Base-by-base conservation (phyloP, 2,797 vertebrate species). In the Xerus rutilus region DNA sequence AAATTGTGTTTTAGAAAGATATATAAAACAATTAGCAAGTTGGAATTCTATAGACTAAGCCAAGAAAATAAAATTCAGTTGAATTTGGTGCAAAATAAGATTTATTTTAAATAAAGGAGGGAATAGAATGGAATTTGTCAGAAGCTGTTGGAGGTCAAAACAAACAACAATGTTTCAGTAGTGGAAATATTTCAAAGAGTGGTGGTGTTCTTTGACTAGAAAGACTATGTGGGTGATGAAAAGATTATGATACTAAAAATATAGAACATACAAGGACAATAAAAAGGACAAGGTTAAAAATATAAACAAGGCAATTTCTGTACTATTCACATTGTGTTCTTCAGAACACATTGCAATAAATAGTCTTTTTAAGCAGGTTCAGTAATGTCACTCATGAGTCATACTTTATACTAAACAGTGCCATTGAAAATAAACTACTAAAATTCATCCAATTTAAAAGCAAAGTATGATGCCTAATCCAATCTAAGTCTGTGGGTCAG, bases 11-110 rank as follows among this genome's bases (percentile, higher is more conserved):
- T 85, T 85, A 88, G 59, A 73, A 95, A 95, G 86, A 94, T 96
- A 86, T 92, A 82, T 92, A 96, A 97, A 97, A 96, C 78, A 93
- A 97, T 97, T 95, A 97, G 69, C 65, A 86, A 96, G 73, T 97
- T 92, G 76, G 82, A 95, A 82, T 96, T 96, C 57, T 78, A 82
- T 82, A 91, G 67, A 94, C 30, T 7, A 87, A 94, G 94, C 93
- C 97, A 95, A 86, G 15, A 96, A 96, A 93, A 94, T 82, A 69
- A 52, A 97, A 77, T 89, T 96, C 73, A 52, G 59, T 93, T 90
- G 89, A 96, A 93, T 95, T 85, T 59, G 28, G n/a, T 96, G 45
- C 74, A 96, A 97, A 97, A 84, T 45, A 70, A 93, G 52, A 20
- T 87, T 91, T 15, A 35, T 85, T 96, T 96, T 90, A 89, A 65